Evolutionary conservation across 2,113 vertebrate species (phyloP), one percentile per base, ranked within the genome.

Genomic region (Mustela lutreola): DNA sequence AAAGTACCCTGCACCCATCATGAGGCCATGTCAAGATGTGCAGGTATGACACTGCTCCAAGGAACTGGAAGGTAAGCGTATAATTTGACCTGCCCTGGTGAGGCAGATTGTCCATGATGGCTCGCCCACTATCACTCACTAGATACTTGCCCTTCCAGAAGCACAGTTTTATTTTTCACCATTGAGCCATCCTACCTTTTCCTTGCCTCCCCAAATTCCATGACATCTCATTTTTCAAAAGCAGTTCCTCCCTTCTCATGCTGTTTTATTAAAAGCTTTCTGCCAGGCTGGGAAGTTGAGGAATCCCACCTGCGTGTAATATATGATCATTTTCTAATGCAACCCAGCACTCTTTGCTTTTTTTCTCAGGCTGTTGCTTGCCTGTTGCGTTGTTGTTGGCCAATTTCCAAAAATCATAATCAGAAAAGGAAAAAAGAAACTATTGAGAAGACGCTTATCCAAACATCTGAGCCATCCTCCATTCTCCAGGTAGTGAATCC

Each of bases 381-480:
- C 70, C 96, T 96, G 42, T 90, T 98, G 93, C 97, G 97, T 92
- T 98, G 86, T 91, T 97, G 21, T 94, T 98, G 97, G 95, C 89
- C 76, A 92, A 21, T n/a, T 98, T 98, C 95, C 95, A 98, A 98
- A 98, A 98, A 97, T 96, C 73, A 92, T 97, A 97, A 98, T 92
- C 82, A 60, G n/a, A 95, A 97, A 92, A 67, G 70, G 79, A 90
- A 91, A 96, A 96, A 98, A 97, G 8, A 94, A 98, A 93, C 98
- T 98, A 84, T 97, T 98, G 97, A 94, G 78, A 98, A 98, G 96
- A 95, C 97, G 86, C 97, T 98, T 98, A 98, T 98, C 96, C 97
- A 98, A 98, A 98, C 97, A 98, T 70, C 96, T 97, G 89, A 97
- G 95, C 82, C 94, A 42, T 63, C 98, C 97, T 98, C 98, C 88